Conservation (phyloP, 2,797 vertebrate species). For the Eulemur rubriventer region DNA sequence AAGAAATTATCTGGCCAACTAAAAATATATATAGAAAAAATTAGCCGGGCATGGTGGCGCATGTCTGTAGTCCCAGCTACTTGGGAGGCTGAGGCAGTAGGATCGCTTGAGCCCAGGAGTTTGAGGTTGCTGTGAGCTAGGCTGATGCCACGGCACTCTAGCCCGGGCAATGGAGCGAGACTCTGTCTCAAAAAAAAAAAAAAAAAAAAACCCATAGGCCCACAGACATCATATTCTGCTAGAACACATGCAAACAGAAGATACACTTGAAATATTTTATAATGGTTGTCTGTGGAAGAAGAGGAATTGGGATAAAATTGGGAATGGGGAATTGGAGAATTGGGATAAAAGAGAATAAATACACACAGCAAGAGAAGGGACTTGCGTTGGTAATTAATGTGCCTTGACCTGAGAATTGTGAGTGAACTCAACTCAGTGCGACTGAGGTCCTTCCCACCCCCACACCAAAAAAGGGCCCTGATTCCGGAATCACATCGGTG, state of each 20-base stretch:
- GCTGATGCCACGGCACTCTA: no score
- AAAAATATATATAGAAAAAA: no score
- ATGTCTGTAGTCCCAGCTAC: no score
- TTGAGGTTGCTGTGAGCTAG: no score
- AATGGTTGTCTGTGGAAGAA: neutral
- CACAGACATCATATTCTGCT: neutral
- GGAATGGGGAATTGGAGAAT: neutral
- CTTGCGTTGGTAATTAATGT: neutral
- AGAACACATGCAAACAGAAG: neutral
- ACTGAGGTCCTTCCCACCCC: neutral
- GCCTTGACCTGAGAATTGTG: neutral
- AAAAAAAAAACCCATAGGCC: no score
- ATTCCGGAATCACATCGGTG: neutral
- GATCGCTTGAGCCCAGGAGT: no score
- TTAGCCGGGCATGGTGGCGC: no score
- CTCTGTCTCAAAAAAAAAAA: no score
- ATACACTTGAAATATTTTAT: neutral
- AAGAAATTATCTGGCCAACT: no score
- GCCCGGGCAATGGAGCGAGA: no score
- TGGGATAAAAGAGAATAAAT: neutral
- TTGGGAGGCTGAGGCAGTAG: no score
- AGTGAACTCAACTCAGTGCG: neutral
- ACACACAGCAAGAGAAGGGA: neutral
- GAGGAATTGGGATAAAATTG: neutral
- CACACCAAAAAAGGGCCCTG: neutral